Evolutionary conservation across 1,140 invertebrate species (phyloP), one percentile per base, ranked within the genome.

Genomic region (Medauroidea extradentata): DNA sequence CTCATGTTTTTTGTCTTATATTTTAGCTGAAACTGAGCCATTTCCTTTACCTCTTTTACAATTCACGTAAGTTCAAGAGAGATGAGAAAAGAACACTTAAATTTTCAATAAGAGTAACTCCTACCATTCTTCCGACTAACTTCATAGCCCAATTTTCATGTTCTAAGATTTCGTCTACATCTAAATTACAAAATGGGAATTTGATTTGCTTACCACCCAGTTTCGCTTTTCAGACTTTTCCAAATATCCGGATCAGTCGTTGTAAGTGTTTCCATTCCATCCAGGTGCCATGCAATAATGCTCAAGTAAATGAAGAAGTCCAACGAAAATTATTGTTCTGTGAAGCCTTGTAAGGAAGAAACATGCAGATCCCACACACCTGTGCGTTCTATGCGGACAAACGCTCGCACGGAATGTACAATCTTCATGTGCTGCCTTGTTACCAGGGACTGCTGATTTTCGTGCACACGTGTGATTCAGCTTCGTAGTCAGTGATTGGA

Each of bases 81-180:
- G 34, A 34, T 16, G n/a, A 41, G 52, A 53, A 53, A 53, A 3
- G 52, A 16, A 14, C 19, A 3, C 52, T 53, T 53, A 21, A 11
- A 19, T 39, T 27, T 39, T 41, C 9, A 53, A 16, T 53, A 24
- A 53, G 34, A 14, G 24, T 29, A 19, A 53, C 23, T 53, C 52
- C 34, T 29, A 53, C 52, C n/a, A 53, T 27, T 34, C 52, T 3
- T 11, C 8, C 52, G 11, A 53, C n/a, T 18, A 53, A 1, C 23
- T 53, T 53, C 52, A 53, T 53, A 9, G 25, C 34, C 18, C 24
- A 16, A 11, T 53, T 53, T 53, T 53, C 52, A 53, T 53, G 52
- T 13, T 53, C 52, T 41, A 53, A 53, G 34, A 21, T 11, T 13
- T 53, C 52, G 23, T 53, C 52, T 27, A 21, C 34, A 53, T 21